Conservation (phyloP, 2,888 invertebrate genomes). For the Heliconius charithonia region DNA sequence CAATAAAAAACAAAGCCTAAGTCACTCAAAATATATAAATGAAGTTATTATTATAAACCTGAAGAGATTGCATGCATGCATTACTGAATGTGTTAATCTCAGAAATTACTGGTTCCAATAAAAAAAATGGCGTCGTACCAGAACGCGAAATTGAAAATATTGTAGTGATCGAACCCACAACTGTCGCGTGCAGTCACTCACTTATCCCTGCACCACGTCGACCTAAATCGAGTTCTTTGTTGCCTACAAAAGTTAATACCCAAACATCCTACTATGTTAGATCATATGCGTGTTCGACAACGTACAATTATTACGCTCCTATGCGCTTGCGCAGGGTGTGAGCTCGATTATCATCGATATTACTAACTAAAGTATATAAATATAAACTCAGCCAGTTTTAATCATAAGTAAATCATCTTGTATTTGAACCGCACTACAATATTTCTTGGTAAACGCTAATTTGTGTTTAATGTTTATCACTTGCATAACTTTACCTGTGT, state of each 20-base stretch:
- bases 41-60: no score
- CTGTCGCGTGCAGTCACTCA: no score
- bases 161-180: no score
- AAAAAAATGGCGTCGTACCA: no score
- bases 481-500: not conserved
- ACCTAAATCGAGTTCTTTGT: not conserved
- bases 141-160: no score
- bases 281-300: constrained; percentile 21
- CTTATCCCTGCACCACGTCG: no score
- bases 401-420: constrained; percentile 53
- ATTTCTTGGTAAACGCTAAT: constrained; percentile 13
- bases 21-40: no score
- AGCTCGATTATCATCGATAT: constrained; percentile 58
- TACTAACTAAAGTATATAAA: constrained; percentile 59
- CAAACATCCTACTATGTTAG: not conserved
- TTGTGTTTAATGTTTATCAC: constrained; percentile 7
- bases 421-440: constrained; percentile 2
- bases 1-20: no score
- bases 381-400: constrained; percentile 59
- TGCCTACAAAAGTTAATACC: constrained; percentile 2
- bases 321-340: constrained; percentile 57
- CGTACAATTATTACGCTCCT: constrained; percentile 43
- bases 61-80: no score
- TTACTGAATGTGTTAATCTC: no score
- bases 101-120: no score